Evolutionary conservation across 1,140 invertebrate species (phyloP), one percentile per base, ranked within the genome.

Genomic region (Hyles euphorbiae): DNA sequence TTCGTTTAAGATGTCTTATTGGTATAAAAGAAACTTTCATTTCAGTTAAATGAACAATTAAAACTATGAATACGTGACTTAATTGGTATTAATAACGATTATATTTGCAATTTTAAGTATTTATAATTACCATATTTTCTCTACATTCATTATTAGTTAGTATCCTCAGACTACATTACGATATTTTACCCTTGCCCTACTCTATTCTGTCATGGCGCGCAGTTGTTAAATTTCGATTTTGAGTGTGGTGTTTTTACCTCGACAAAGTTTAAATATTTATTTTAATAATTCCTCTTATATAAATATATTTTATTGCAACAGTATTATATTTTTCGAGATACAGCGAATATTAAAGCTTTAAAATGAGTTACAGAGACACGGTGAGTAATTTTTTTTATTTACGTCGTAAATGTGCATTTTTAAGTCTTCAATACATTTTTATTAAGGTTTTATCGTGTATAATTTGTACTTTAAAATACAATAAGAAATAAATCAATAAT

Each of bases 301-400:
- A 48, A 11, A 5, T 48, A 5, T n/a, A 48, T 11, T 11, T 48
- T 48, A 11, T 48, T 11, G 46, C 12, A 48, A 48, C 5, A 48
- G n/a, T 3, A 48, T 48, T 11, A n/a, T 3, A 8, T 40, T 45
- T 46, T 46, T 32, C 12, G 5, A 22, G 6, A 47, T 34, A 34
- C 33, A n/a, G 9, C 12, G 10, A 46, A 55, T 45, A 9, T 55
- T n/a, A 44, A 67, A 56, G 53, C 46, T 45, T 46, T 46, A 84
- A 71, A 63, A 87, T 87, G 83, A 87, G 78, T 74, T 87, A 87
- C 69, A 79, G 84, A 55, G 84, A 87, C 71, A 71, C 81, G 55
- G 84, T 85, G 68, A 83, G 83, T 79, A 70, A 53, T 52, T 46
- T 60, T 48, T 57, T 50, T 32, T 55, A 53, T 34, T 54, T 56